Evolutionary conservation across 1,140 invertebrate species (phyloP), one percentile per base, ranked within the genome.

Genomic region (Drosophila saltans): DNA sequence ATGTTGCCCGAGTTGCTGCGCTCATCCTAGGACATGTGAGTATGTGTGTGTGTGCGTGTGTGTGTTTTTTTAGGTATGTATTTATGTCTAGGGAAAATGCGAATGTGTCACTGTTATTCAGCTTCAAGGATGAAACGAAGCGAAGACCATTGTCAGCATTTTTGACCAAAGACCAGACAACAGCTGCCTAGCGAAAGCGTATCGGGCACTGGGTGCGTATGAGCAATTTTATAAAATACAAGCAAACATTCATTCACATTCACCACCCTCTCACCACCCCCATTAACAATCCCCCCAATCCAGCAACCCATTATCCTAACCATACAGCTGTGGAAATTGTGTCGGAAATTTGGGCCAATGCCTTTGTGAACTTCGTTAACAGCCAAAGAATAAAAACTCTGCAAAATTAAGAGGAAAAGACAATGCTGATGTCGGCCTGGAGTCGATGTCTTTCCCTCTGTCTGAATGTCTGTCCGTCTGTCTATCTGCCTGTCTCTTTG

Each of bases 171-270:
- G 11, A 56, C 65, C 48, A 64, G 36, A 45, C 33, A 45, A 28
- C 33, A 43, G 40, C 10, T 39, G 57, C 36, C 36, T 58, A 75
- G 43, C n/a, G n/a, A 62, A 81, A 66, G 56, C 56, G 36, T 52
- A 52, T 69, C 33, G 67, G 61, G 10, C 60, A 55, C 57, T 67
- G 75, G 40, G 80, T 81, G 80, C 80, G 79, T 81, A 81, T 81
- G 71, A 81, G 70, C 75, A 81, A 81, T 81, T 81, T 74, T 81
- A 74, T 81, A 81, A 74, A 81, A 81, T 75, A 75, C 75, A 77
- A 77, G 74, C 41, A 73, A 69, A 62, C 75, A 78, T 72, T 72
- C 59, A 59, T 62, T 61, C 71, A 75, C 39, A 52, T 36, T 64
- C 30, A 24, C 33, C 58, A 69, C 52, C 16, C 33, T 0, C 4